phyloP scores from a whole-genome alignment of 1,140 invertebrate genomes.

The Listronotus bonariensis region DNA sequence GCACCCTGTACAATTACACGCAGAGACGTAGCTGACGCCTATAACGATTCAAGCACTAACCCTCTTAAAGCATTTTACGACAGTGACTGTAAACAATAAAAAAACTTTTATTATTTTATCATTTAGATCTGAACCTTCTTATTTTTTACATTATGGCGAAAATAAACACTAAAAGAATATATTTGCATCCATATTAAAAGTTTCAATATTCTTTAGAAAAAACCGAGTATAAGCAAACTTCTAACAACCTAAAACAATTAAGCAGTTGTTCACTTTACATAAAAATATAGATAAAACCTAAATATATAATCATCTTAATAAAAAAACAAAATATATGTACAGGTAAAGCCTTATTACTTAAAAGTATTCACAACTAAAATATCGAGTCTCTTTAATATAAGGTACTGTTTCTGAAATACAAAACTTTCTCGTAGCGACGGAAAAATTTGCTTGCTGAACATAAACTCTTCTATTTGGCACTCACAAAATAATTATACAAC shows the following conservation, averaged over 20 bases:
- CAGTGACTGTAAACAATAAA: too few relatives aligned
- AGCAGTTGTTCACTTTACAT: not conserved
- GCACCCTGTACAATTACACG: too few relatives aligned
- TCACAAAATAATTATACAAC: conserved; percentile 8
- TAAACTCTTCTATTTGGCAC: conserved; percentile 22
- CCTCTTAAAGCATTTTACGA: too few relatives aligned
- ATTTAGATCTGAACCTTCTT: too few relatives aligned
- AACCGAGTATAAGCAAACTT: conserved; percentile 6
- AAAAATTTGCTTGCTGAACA: conserved; percentile 1
- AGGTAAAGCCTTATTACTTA: conserved; percentile 14
- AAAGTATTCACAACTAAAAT: conserved; percentile 21
- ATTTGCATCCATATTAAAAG: not conserved
- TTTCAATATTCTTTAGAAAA: conserved; percentile 12
- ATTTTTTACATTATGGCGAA: too few relatives aligned
- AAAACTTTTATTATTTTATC: too few relatives aligned
- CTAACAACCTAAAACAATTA: conserved; percentile 5
- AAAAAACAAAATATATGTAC: conserved; percentile 15
- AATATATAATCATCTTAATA: too few relatives aligned
- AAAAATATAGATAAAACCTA: not conserved
- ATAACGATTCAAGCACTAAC: too few relatives aligned
- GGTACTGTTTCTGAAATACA: conserved; percentile 22
- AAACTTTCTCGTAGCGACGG: not conserved
- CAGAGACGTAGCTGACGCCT: too few relatives aligned
- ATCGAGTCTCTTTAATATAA: conserved; percentile 27
- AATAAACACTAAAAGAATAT: not conserved